These are phyloP conservation scores for Horisme vitalbata DNA, from an alignment of 2,888 invertebrate species.

Conservation along the genomic window DNA sequence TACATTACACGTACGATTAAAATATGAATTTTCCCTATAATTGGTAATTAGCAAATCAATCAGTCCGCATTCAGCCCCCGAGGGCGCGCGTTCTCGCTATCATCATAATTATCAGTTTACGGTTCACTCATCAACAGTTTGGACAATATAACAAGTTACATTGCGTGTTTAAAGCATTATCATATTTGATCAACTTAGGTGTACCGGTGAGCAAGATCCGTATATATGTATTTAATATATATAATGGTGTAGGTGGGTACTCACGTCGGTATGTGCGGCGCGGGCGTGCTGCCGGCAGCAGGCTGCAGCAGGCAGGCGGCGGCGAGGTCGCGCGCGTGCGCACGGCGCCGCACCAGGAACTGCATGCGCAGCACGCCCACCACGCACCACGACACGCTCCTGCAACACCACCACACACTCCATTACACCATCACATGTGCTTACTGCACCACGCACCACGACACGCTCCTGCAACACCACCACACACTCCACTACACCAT, in stretches of 20 bases:
- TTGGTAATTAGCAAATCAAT: no score
- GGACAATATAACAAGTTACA: no score
- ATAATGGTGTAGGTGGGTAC: constrained; percentile 19
- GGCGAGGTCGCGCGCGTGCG: constrained; percentile 49
- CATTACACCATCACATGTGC: background rate
- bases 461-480: constrained; percentile 51
- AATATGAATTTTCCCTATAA: no score
- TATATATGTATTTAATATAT: no score
- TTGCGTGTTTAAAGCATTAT: no score
- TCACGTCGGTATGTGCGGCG: constrained; percentile 5
- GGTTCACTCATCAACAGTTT: no score
- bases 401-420: constrained; percentile 29
- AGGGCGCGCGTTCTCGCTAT: no score
- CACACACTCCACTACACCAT: background rate
- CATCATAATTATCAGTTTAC: no score
- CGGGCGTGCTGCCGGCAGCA: constrained; percentile 15
- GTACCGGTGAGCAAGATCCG: no score
- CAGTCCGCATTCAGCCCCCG: no score
- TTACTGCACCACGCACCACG: constrained; percentile 51
- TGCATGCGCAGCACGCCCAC: constrained; percentile 60
- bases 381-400: constrained; percentile 55
- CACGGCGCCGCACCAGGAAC: constrained; percentile 66
- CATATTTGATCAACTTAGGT: no score
- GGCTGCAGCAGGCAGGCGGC: constrained; percentile 45
- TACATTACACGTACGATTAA: no score